phyloP scores from a whole-genome alignment of 2,888 invertebrate species.

The Drosophila barbarae region DNA sequence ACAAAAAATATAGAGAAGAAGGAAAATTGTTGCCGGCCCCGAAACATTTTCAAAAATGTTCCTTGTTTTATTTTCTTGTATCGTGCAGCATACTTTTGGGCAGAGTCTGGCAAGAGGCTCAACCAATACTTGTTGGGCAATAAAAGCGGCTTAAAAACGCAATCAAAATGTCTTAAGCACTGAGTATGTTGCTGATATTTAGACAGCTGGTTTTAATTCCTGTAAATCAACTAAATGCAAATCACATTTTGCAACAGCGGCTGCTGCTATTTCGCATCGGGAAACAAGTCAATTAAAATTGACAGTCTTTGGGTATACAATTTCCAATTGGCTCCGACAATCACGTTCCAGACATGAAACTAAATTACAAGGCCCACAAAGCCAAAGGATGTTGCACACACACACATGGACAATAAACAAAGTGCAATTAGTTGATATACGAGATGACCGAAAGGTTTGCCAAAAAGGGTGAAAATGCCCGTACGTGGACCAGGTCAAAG shows the following conservation, averaged over 20 bases:
- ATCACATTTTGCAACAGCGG: conserved; percentile 24
- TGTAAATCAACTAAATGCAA: conserved; percentile 30
- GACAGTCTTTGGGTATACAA: conserved; percentile 31
- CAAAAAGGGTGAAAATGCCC: conserved; percentile 9
- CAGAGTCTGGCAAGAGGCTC: conserved; percentile 5
- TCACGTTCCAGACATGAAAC: conserved; percentile 35
- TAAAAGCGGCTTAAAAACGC: conserved; percentile 14
- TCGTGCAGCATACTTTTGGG: conserved; percentile 48
- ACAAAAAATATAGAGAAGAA: conserved; percentile 9
- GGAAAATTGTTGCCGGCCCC: conserved; percentile 15
- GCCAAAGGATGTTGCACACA: conserved; percentile 10
- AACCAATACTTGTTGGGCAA: conserved; percentile 7
- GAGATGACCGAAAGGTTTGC: conserved; percentile 27
- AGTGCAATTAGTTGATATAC: conserved; percentile 47
- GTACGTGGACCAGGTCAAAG: conserved; percentile 40
- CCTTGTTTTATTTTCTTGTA: not conserved
- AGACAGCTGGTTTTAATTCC: conserved; percentile 18
- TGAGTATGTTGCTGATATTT: conserved; percentile 14
- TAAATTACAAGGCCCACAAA: conserved; percentile 33
- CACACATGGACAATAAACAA: conserved; percentile 30
- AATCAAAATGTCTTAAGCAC: conserved; percentile 16
- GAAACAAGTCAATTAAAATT: conserved; percentile 47
- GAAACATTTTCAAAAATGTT: not conserved
- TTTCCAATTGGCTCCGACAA: conserved; percentile 29
- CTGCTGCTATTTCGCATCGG: conserved; percentile 2